Base-by-base conservation (phyloP, 2,888 invertebrate genomes). In the Caenorhabditis angaria region DNA sequence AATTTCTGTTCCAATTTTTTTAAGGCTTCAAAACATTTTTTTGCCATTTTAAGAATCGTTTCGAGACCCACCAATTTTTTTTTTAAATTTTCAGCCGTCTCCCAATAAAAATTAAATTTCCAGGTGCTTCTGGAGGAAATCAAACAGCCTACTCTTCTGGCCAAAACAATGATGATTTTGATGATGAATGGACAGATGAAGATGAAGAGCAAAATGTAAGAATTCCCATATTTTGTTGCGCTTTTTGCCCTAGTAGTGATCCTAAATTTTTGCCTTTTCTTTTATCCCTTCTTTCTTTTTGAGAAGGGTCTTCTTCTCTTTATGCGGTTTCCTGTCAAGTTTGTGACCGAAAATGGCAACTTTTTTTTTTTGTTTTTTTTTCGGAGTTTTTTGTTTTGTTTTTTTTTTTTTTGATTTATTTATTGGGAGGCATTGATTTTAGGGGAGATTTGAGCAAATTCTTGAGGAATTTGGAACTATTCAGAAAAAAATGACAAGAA, bases 131-230 rank as follows among this genome's bases (percentile, higher is more conserved):
- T 18, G 18, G 10, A 12, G 41, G 41, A 41, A 41, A 28, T 3
- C 20, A 56, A 1, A 28, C 29, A 24, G 14, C 41, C 1, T 62
- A 62, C 20, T 47, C 61, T 18, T 18, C 54, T 18, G 24, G 96
- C 28, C 51, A 62, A 22, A 65, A 73, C 6, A 53, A 62, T 53
- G 85, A 87, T 47, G 86, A 86, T 67, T 86, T 86, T 61, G 86
- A 86, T 65, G 86, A 86, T 61, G 86, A 86, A 35, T 86, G 86
- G 86, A 81, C 86, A 1, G 86, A 87, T 48, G 86, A 86, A 25
- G 86, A 86, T 50, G 86, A 86, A 20, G 83, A 87, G 47, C 70
- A 76, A 14, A 67, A 79, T 64, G 84, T 84, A 47, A 59, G 79
- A n/a, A n/a, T n/a, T n/a, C n/a, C n/a, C n/a, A n/a, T 62, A 62